Evolutionary conservation across 2,113 vertebrate genomes (phyloP).

Genomic region (Pelusios castaneus): DNA sequence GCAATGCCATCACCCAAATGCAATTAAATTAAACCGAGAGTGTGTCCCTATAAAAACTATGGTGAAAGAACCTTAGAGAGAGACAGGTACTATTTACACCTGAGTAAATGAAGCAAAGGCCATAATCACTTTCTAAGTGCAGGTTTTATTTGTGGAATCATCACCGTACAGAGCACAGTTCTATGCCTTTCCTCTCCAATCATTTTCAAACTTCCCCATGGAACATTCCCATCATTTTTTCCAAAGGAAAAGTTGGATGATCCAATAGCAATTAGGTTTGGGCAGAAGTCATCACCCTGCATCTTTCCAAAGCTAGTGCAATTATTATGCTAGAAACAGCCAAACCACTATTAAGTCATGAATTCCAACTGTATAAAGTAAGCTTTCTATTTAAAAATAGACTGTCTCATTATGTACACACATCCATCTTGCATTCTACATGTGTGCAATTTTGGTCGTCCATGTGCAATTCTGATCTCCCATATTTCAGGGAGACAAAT

Average conservation of each 20-base stretch:
- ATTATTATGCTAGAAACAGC: neutral
- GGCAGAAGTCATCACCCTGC: neutral
- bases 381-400: neutral
- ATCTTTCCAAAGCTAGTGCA: neutral
- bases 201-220: neutral
- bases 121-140: neutral
- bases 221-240: neutral
- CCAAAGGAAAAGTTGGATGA: rapidly evolving
- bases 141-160: rapidly evolving
- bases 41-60: neutral
- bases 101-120: rapidly evolving
- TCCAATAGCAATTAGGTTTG: neutral
- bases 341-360: neutral
- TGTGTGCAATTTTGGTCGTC: neutral
- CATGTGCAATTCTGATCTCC: neutral
- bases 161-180: neutral
- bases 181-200: neutral
- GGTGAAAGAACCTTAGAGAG: rapidly evolving
- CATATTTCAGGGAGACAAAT: neutral
- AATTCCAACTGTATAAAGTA: neutral
- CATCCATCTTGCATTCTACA: neutral
- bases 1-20: neutral
- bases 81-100: rapidly evolving
- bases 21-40: neutral
- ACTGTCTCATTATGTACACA: neutral